Base-by-base conservation (phyloP, 2,888 invertebrate species). In the Eilema depressum region DNA sequence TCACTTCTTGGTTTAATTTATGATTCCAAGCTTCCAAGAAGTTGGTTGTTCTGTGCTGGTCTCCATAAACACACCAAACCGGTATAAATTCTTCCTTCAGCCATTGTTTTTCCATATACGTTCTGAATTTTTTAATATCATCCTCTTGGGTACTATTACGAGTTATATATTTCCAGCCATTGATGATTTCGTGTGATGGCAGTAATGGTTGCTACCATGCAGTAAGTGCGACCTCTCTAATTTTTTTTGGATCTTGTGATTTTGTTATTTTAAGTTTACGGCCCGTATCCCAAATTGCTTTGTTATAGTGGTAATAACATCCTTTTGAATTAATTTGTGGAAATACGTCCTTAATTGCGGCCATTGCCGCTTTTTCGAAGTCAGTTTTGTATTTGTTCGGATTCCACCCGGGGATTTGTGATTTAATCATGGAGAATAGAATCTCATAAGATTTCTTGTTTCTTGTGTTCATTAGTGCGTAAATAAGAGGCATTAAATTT, bases 141-240 rank as follows among this genome's bases (percentile, higher is more conserved):
- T 47, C 47, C 14, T 47, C 14, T 12, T 47, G 12, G 14, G 47
- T 47, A 12, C 20, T 47, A 17, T 47, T 47, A 47, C 47, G 47
- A 20, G 47, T 47, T 12, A 47, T 47, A 47, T 47, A 47, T 47
- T 47, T 47, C 47, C 47, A 47, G 14, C 47, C 47, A 47, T 47
- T 47, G 14, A 47, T 47, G 20, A 47, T 47, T 47, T 71, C 69
- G 26, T 37, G 23, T 57, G 59, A 14, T 47, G 74, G 69, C 57
- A 71, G 63, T 61, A 74, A 62, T 33, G 71, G 69, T n/a, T 68
- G 57, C 23, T n/a, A 70, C 70, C n/a, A n/a, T 62, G 70, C 74
- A 25, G 60, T 70, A n/a, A 70, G 62, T 53, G 68, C 69, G 28
- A 74, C 69, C 53, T 66, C 60, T 37, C 69, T 62, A 59, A 17